phyloP scores from a whole-genome alignment of 1,140 invertebrate species.

The Danaus melanippus region DNA sequence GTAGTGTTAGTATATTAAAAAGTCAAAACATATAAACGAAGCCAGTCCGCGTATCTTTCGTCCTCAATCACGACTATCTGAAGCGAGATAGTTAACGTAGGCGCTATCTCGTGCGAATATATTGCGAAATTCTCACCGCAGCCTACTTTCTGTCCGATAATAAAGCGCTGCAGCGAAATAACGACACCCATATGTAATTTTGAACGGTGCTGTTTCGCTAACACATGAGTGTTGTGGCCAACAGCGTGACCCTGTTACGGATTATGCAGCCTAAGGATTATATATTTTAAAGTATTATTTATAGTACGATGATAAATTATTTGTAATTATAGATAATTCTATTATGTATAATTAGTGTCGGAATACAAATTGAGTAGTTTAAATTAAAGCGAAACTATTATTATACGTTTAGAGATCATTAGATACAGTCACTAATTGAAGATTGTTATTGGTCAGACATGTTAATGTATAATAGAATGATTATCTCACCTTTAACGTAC shows the following conservation, averaged over 20 bases:
- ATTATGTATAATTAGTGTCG: no score
- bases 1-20: no score
- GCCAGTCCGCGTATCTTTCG: no score
- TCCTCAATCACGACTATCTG: conserved; percentile 31
- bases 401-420: no score
- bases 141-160: conserved; percentile 22
- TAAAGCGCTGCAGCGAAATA: conserved; percentile 25
- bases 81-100: conserved; percentile 35
- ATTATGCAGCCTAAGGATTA: conserved; percentile 5
- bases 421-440: no score
- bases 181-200: conserved; percentile 24
- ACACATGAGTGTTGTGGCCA: conserved; percentile 20
- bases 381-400: no score
- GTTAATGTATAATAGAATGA: not conserved
- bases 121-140: conserved; percentile 33
- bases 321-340: no score
- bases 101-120: conserved; percentile 40
- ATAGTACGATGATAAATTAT: no score
- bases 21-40: conserved; percentile 2
- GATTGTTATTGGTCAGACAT: no score
- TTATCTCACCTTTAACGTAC: conserved; percentile 94
- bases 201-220: conserved; percentile 17
- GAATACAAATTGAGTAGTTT: no score
- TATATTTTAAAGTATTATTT: no score
- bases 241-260: conserved; percentile 17